Evolutionary conservation across 2,888 invertebrate genomes (phyloP), one percentile per base, ranked within the genome.

Genomic region (Danaus chrysippus): DNA sequence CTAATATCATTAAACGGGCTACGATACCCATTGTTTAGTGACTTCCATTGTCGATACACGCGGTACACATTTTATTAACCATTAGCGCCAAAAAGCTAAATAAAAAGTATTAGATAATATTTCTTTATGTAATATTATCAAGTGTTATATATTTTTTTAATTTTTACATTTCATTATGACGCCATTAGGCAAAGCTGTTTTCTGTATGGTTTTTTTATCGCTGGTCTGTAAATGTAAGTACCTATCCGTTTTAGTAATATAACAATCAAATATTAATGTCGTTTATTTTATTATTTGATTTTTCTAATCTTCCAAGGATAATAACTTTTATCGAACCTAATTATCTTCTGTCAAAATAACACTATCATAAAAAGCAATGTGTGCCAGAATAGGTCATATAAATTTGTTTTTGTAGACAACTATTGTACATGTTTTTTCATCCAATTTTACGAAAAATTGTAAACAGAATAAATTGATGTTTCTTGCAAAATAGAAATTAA

Each of bases 201-300:
- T 71, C 54, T 68, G 69, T 1, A 12, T 79, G 17, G 63, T 83
- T 58, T 59, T 83, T 43, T 61, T 78, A 42, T 75, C 78, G 1
- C 64, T 83, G 44, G 73, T 83, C 1, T 75, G 72, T 54, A 75
- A 77, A 76, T 77, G 87, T 87, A 72, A 81, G 82, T 76, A n/a
- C n/a, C n/a, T n/a, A 66, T 58, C 23, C 23, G 23, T 34, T 34
- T 23, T 23, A 1, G 5, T 23, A n/a, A 3, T 13, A 46, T 46
- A 5, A 44, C 1, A 44, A 10, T 44, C 8, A n/a, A 44, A n/a
- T 44, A 44, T 10, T 44, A 44, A 11, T 44, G 5, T 44, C n/a
- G 11, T n/a, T 10, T 44, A 8, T 43, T n/a, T n/a, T n/a, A n/a
- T n/a, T n/a, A n/a, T n/a, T n/a, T n/a, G n/a, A n/a, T n/a, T n/a